Conservation (phyloP, 2,797 vertebrate genomes). For the Squalus acanthias region DNA sequence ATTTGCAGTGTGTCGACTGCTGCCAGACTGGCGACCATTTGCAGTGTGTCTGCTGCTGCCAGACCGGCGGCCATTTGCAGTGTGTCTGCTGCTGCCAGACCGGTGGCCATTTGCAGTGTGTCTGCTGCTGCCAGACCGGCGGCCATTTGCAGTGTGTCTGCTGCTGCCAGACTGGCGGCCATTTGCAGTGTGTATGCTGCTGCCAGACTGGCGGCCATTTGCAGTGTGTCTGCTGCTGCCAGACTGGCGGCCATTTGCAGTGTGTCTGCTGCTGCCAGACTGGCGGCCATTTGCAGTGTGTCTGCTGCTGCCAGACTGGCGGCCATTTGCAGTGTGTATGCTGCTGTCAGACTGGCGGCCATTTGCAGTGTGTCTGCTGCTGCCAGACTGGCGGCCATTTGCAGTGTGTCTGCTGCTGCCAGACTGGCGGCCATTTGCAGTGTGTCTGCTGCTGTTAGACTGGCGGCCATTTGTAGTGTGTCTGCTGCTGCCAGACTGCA, state of each 20-base stretch:
- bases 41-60: too few relatives aligned
- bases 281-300: too few relatives aligned
- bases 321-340: too few relatives aligned
- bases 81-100: too few relatives aligned
- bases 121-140: background rate
- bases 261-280: background rate
- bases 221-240: background rate
- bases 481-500: too few relatives aligned
- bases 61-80: too few relatives aligned
- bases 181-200: background rate
- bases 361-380: too few relatives aligned
- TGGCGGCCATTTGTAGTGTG: background rate
- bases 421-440: background rate
- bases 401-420: background rate
- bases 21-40: too few relatives aligned
- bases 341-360: too few relatives aligned
- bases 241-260: background rate
- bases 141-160: background rate
- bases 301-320: too few relatives aligned
- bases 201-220: too few relatives aligned
- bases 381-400: background rate
- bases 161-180: background rate
- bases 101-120: background rate
- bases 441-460: background rate
- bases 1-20: too few relatives aligned